Conservation (phyloP, 2,888 invertebrate species). For the Thera obeliscata region DNA sequence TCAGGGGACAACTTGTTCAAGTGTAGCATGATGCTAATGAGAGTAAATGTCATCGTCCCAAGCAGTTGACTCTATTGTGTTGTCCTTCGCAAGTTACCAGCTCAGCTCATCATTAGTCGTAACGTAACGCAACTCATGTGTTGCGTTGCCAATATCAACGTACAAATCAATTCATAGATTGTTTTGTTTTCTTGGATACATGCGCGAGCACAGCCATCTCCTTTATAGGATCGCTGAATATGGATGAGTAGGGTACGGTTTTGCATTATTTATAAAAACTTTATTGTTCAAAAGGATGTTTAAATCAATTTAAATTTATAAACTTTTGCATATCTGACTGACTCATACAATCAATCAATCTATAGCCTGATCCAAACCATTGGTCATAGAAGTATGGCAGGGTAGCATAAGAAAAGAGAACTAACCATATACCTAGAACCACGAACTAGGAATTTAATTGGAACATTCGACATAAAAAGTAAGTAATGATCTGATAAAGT, state of each 20-base stretch:
- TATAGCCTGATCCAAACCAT: no score
- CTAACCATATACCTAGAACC: no score
- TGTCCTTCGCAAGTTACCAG: slow-evolving; percentile 1
- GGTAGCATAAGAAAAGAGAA: no score
- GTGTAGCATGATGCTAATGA: neutral
- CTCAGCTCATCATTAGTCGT: slow-evolving; percentile 19
- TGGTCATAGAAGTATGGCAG: no score
- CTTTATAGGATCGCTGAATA: slow-evolving; percentile 27
- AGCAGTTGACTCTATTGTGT: slow-evolving; percentile 1
- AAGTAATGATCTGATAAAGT: no score
- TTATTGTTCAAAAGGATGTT: slow-evolving; percentile 32
- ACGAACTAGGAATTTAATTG: no score
- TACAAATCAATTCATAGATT: slow-evolving; percentile 24
- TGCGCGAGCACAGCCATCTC: slow-evolving; percentile 19
- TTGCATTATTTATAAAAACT: slow-evolving; percentile 34
- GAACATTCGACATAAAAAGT: no score
- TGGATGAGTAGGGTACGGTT: slow-evolving; percentile 22
- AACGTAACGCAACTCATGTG: neutral
- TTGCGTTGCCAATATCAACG: slow-evolving; percentile 6
- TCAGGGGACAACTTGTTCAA: neutral
- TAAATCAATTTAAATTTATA: slow-evolving; percentile 10
- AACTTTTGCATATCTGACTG: neutral
- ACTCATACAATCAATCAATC: neutral
- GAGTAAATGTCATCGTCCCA: neutral
- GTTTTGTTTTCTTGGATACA: slow-evolving; percentile 26